Evolutionary conservation across 2,888 invertebrate species (phyloP), one percentile per base, ranked within the genome.

Genomic region (Suillia variegata): DNA sequence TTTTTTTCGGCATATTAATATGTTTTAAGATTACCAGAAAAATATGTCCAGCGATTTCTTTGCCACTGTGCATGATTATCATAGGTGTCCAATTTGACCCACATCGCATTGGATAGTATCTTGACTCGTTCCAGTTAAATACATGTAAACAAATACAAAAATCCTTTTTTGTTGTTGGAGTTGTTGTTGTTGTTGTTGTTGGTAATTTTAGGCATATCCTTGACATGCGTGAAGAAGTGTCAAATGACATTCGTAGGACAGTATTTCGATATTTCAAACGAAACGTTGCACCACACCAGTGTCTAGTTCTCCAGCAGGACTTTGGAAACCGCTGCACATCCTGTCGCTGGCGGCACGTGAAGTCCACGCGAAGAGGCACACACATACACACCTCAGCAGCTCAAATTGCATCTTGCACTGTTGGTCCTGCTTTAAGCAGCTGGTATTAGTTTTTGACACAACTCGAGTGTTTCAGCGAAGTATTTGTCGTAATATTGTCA

Each of bases 401-500:
- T 52, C 54, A 54, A 63, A 67, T 67, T 69, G 66, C 63, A 68
- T 62, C n/a, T n/a, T n/a, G n/a, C n/a, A n/a, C n/a, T n/a, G n/a
- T n/a, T n/a, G n/a, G n/a, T 6, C 12, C 38, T 5, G 18, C 18
- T 45, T 17, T 13, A 17, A 62, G 63, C 65, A 65, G 65, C 65
- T 49, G 62, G 21, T 15, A 15, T 12, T 42, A 17, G 10, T n/a
- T n/a, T 17, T 20, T 17, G 17, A 12, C 4, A 6, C 18, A 1
- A 13, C 34, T 49, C 56, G 15, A 50, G 56, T 54, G 54, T 47
- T 54, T 47, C 54, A 45, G 6, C 47, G 54, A 54, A 54, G 45
- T 54, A 42, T 54, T 49, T 12, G 50, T 12, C 51, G 38, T 17
- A 48, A 48, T 48, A 49, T 50, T n/a, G 56, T 52, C 42, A 48